Conservation (phyloP, 2,888 invertebrate species). For the Silvanus unidentatus region DNA sequence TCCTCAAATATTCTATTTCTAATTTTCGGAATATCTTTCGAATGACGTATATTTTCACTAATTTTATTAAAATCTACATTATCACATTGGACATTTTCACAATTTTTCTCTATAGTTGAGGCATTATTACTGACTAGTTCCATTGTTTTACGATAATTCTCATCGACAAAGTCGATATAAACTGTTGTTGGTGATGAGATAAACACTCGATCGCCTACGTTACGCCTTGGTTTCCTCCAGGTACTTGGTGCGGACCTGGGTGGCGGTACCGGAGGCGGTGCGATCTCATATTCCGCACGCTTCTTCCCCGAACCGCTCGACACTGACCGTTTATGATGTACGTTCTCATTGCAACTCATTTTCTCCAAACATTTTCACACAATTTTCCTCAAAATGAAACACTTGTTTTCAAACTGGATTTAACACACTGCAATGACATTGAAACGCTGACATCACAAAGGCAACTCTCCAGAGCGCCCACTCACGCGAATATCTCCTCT, state of each 20-base stretch:
- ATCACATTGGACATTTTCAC: constrained; percentile 15
- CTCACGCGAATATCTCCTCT: too few species aligned
- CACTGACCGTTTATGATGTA: constrained; percentile 22
- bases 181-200: constrained; percentile 54
- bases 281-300: constrained; percentile 8
- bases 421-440: too few species aligned
- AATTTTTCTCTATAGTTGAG: constrained; percentile 9
- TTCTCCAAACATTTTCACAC: constrained; percentile 14
- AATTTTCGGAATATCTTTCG: constrained; percentile 34
- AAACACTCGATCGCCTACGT: constrained; percentile 57
- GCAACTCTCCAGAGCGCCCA: too few species aligned
- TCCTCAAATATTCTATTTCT: constrained; percentile 38
- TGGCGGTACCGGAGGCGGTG: constrained; percentile 38
- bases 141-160: constrained; percentile 19
- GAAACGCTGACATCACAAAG: too few species aligned
- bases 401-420: too few species aligned
- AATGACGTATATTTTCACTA: constrained; percentile 24
- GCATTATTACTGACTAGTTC: constrained; percentile 4
- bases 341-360: constrained; percentile 23
- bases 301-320: constrained; percentile 18
- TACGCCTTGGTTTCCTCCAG: constrained; percentile 51
- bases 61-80: constrained; percentile 18
- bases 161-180: constrained; percentile 43
- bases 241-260: constrained; percentile 47
- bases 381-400: neutral